Percentiles rank a stretch among this genome's conserved stretches.
Evolutionary conservation across 2,797 vertebrate genomes (phyloP).

Genomic region (Champsocephalus gunnari): DNA sequence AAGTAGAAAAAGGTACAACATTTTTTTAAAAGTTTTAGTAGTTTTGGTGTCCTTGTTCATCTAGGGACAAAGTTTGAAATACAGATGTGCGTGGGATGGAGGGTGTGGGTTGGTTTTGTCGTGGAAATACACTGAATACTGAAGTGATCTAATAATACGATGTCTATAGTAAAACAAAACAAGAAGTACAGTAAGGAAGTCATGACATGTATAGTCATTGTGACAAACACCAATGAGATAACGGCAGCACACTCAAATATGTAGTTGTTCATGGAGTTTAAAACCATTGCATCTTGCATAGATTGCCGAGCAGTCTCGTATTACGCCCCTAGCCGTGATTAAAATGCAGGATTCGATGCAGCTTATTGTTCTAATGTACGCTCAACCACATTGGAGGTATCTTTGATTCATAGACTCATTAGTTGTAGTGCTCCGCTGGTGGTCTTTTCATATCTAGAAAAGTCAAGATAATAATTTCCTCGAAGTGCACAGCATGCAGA

Average conservation of each 20-base stretch:
- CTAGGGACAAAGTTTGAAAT: conserved; percentile 8
- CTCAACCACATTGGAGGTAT: neutral
- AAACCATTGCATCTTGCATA: neutral
- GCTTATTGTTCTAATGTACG: neutral
- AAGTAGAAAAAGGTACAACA: neutral
- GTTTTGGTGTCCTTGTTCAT: neutral
- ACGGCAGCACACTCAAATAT: neutral
- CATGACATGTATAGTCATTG: neutral
- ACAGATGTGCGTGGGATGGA: conserved; percentile 23
- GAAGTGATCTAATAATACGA: neutral
- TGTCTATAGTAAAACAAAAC: neutral
- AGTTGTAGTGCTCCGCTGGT: neutral
- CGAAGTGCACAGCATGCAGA: neutral
- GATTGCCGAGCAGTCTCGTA: neutral
- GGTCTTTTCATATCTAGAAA: neutral
- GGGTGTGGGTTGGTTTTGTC: conserved; percentile 4
- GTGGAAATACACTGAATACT: neutral
- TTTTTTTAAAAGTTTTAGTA: neutral
- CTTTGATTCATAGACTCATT: neutral
- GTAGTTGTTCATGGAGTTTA: neutral
- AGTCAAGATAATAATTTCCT: conserved; percentile 1
- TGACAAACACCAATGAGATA: neutral
- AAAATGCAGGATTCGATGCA: neutral
- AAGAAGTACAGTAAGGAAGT: neutral
- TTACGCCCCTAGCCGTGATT: neutral